Evolutionary conservation across 2,113 vertebrate genomes (phyloP).

Genomic region (Thunnus maccoyii): DNA sequence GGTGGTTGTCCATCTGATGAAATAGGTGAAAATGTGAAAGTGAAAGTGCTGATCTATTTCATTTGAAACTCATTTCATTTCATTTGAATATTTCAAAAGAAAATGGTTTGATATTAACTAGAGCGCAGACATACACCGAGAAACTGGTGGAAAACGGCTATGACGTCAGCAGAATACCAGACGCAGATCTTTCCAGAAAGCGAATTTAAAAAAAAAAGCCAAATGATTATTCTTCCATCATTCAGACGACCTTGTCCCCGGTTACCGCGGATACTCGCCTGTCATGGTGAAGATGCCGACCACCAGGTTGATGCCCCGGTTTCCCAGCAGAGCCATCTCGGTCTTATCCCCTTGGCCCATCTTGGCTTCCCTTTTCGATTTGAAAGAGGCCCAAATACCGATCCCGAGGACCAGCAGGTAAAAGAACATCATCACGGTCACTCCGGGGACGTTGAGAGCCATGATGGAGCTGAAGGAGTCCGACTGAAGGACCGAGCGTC

Average conservation of each 20-base stretch:
- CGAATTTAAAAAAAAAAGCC: not conserved
- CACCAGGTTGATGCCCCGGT: slow-evolving; percentile 69
- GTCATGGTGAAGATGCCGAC: slow-evolving; percentile 75
- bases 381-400: slow-evolving; percentile 70
- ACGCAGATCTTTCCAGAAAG: not conserved
- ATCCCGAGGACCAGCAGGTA: slow-evolving; percentile 70
- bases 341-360: slow-evolving; percentile 59
- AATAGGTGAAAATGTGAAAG: no score
- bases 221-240: not conserved
- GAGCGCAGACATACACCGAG: no score
- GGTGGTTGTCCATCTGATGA: no score
- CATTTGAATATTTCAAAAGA: no score
- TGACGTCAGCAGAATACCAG: no score
- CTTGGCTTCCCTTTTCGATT: slow-evolving; percentile 62
- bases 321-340: slow-evolving; percentile 71
- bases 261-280: slow-evolving; percentile 45
- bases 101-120: no score
- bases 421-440: slow-evolving; percentile 66
- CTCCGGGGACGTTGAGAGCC: slow-evolving; percentile 68
- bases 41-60: no score
- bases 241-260: no score
- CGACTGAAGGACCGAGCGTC: slow-evolving; percentile 1
- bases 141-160: no score
- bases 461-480: slow-evolving; percentile 39
- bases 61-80: no score